Conservation (phyloP, 2,888 invertebrate species). For the Fragum whitleyi region DNA sequence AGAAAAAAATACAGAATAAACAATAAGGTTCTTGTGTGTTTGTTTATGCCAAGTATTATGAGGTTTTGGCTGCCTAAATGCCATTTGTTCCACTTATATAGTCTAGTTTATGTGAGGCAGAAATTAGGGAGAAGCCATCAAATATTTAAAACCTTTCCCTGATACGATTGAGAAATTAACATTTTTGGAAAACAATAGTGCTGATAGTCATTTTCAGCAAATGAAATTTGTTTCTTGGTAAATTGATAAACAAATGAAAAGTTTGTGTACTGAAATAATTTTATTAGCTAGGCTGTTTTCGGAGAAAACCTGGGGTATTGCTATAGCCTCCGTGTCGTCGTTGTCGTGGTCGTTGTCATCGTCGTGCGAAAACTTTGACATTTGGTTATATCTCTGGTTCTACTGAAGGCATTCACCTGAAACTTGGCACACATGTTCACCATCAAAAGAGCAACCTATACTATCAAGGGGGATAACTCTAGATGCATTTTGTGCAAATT, state of each 20-base stretch:
- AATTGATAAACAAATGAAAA: not conserved
- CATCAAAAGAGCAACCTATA: too few species aligned
- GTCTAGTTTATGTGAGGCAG: not conserved
- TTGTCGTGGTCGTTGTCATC: too few species aligned
- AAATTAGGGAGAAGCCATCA: not conserved
- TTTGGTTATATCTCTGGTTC: too few species aligned
- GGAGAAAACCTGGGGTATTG: too few species aligned
- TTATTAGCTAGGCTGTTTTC: too few species aligned
- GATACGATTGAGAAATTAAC: not conserved
- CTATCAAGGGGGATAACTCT: too few species aligned
- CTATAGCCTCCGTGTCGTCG: too few species aligned
- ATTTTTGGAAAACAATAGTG: not conserved
- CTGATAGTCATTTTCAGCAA: not conserved
- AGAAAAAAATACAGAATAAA: not conserved
- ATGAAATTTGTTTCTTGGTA: not conserved
- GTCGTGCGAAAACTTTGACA: too few species aligned
- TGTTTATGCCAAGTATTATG: not conserved
- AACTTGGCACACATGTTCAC: too few species aligned
- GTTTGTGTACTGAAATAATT: not conserved
- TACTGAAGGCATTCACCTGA: too few species aligned
- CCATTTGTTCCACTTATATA: constrained; percentile 2
- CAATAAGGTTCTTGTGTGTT: not conserved
- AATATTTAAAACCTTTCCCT: not conserved
- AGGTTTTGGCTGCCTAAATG: not conserved
- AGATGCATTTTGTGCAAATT: too few species aligned